A percentile compares a stretch with the other conserved stretches of the same genome.
phyloP scores from a whole-genome alignment of 1,140 invertebrate species.

The Idris sp. region DNA sequence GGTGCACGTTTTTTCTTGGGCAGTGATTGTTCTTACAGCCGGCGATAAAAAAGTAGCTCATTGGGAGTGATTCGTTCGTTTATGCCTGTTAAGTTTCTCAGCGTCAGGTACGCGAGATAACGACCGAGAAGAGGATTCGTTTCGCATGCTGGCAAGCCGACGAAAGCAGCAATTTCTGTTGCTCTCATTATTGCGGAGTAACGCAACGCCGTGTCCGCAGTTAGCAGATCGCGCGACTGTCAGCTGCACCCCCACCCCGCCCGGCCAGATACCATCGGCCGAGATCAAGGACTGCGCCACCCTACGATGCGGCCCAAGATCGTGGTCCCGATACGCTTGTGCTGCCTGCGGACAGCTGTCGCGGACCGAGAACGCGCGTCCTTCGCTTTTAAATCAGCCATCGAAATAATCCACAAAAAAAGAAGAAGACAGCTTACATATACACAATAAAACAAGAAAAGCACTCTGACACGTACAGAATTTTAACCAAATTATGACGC shows the following conservation, averaged over 20 bases:
- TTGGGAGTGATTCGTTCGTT: conserved; percentile 46
- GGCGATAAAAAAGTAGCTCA: conserved; percentile 33
- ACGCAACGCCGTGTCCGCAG: conserved; percentile 31
- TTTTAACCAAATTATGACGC: conserved; percentile 37
- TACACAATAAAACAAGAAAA: conserved; percentile 29
- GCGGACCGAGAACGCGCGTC: conserved; percentile 21
- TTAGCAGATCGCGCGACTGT: conserved; percentile 37
- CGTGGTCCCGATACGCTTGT: conserved; percentile 45
- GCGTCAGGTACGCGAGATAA: conserved; percentile 50
- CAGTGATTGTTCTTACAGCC: conserved; percentile 9
- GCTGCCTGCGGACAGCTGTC: conserved; percentile 55
- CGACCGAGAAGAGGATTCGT: conserved; percentile 38
- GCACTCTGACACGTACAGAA: conserved; percentile 37
- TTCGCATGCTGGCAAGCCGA: conserved; percentile 42
- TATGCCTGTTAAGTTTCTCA: conserved; percentile 37
- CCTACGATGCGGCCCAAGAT: conserved; percentile 46
- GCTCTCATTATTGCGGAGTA: conserved; percentile 19
- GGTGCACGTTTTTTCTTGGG: conserved; percentile 18
- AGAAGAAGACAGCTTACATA: background rate
- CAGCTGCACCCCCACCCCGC: conserved; percentile 30
- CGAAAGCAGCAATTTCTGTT: conserved; percentile 33
- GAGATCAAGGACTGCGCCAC: conserved; percentile 46
- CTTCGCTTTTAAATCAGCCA: conserved; percentile 39
- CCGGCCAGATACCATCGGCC: conserved; percentile 37
- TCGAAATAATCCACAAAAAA: conserved; percentile 34